A percentile compares a stretch with the other conserved stretches of the same genome.
Evolutionary conservation across 2,113 vertebrate species (phyloP).

Genomic region (Fukomys damarensis): DNA sequence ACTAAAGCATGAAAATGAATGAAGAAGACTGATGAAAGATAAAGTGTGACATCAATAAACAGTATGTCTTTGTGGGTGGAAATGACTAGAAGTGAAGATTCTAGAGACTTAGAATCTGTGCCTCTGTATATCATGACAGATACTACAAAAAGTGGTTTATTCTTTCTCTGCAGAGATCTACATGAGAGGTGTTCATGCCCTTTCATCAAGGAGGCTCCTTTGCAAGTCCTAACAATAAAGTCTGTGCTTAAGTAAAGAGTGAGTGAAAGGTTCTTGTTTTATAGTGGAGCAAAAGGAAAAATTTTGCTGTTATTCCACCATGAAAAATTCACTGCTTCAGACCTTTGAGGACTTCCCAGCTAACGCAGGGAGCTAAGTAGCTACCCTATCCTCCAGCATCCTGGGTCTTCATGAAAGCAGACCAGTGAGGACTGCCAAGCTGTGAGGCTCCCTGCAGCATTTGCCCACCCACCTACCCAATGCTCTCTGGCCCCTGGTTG

Average conservation of each 20-base stretch:
- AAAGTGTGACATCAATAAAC: neutral
- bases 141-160: neutral
- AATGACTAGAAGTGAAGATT: neutral
- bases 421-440: too few relatives aligned
- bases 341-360: too few relatives aligned
- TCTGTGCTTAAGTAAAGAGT: neutral
- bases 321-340: neutral
- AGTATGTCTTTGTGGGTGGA: neutral
- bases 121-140: neutral
- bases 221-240: neutral
- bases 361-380: too few relatives aligned
- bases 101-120: neutral
- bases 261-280: neutral
- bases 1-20: neutral
- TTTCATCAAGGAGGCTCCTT: neutral
- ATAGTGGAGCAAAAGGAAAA: neutral
- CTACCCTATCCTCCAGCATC: too few relatives aligned
- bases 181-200: neutral
- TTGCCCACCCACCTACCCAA: too few relatives aligned
- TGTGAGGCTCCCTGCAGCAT: too few relatives aligned
- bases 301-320: neutral
- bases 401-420: too few relatives aligned
- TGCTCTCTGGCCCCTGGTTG: too few relatives aligned
- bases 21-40: neutral
- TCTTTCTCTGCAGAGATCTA: neutral